Evolutionary conservation across 2,797 vertebrate species (phyloP).

Genomic region (Bradypodion ventrale): DNA sequence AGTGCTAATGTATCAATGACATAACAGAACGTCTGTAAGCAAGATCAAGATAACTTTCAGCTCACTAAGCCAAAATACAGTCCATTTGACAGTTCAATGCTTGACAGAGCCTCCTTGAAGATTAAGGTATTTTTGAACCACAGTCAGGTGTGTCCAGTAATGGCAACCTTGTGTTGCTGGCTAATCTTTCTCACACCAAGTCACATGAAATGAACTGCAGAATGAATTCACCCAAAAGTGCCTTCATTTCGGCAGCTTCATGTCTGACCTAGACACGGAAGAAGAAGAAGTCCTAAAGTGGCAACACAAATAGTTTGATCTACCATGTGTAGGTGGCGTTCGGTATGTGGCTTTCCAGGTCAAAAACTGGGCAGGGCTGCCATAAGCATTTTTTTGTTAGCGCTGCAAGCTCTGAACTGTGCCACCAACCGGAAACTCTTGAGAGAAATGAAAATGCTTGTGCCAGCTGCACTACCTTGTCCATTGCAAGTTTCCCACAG

Average conservation of each 20-base stretch:
- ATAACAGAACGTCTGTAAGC: neutral
- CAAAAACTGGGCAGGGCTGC: neutral
- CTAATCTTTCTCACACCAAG: too few species aligned
- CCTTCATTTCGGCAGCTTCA: too few species aligned
- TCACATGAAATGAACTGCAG: too few species aligned
- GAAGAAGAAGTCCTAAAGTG: too few species aligned
- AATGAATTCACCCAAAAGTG: too few species aligned
- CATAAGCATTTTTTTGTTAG: neutral
- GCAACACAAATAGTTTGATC: neutral
- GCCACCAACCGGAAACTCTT: too few species aligned
- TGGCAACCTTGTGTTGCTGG: too few species aligned
- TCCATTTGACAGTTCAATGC: neutral
- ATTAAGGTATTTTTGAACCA: too few species aligned
- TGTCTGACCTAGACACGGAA: too few species aligned
- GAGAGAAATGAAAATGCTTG: neutral
- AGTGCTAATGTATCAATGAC: neutral
- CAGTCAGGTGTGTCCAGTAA: too few species aligned
- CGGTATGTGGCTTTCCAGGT: neutral
- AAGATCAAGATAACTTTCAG: neutral
- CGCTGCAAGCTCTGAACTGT: neutral
- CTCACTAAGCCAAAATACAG: neutral
- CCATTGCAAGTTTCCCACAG: slow-evolving; percentile 1
- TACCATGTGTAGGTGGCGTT: neutral
- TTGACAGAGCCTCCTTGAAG: neutral
- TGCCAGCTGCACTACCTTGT: neutral